Conservation (phyloP, 2,888 invertebrate species). For the Stegophylla sp. region DNA sequence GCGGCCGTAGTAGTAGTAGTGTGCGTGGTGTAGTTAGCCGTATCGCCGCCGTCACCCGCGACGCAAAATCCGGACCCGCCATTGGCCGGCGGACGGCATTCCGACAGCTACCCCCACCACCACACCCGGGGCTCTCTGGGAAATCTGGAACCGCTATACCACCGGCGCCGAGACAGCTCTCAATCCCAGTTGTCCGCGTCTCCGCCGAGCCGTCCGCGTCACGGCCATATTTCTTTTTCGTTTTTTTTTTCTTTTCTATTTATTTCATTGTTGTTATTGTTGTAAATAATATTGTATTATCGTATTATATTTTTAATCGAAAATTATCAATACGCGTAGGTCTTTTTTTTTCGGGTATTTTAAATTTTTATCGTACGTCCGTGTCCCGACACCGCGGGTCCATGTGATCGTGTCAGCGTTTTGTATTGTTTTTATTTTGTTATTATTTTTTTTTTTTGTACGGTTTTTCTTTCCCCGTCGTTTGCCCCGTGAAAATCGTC, state of each 20-base stretch:
- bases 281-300: conserved; percentile 17
- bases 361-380: background rate
- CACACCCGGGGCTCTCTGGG: conserved; percentile 32
- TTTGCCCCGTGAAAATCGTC: background rate
- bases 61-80: conserved; percentile 48
- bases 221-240: conserved; percentile 57
- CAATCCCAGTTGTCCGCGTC: conserved; percentile 59
- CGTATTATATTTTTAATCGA: no score
- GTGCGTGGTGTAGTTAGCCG: conserved; percentile 42
- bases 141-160: conserved; percentile 58
- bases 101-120: conserved; percentile 45
- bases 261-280: conserved; percentile 48
- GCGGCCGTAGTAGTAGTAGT: conserved; percentile 1
- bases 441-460: background rate
- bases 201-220: conserved; percentile 46
- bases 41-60: conserved; percentile 55
- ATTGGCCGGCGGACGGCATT: conserved; percentile 53
- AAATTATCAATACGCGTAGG: no score
- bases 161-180: conserved; percentile 59
- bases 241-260: conserved; percentile 50
- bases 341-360: no score
- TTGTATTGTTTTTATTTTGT: background rate
- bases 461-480: no score
- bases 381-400: background rate
- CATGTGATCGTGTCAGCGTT: background rate